phyloP scores from a whole-genome alignment of 2,888 invertebrate genomes.

The Corbicula japonica region DNA sequence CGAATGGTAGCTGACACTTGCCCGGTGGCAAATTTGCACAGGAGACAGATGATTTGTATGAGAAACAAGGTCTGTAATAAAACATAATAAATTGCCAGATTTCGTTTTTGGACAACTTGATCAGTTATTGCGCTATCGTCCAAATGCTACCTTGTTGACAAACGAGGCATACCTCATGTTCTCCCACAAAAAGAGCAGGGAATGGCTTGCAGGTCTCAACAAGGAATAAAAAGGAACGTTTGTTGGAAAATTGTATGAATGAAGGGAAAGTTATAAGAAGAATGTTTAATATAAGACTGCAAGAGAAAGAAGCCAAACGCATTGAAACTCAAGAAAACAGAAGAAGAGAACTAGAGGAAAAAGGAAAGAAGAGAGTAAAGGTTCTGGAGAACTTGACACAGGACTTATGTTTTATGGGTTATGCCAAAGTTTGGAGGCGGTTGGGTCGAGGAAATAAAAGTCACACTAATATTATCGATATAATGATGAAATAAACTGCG shows the following conservation, averaged over 20 bases:
- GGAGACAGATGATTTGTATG: constrained; percentile 8
- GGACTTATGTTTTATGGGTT: constrained; percentile 57
- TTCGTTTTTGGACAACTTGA: constrained; percentile 56
- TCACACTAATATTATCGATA: too few relatives aligned
- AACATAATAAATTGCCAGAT: constrained; percentile 58
- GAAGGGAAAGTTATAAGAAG: constrained; percentile 39
- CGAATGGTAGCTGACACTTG: constrained; percentile 48
- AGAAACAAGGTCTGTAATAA: constrained; percentile 46
- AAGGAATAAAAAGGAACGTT: constrained; percentile 26
- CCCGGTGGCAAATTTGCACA: constrained; percentile 47
- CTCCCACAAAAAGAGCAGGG: constrained; percentile 50
- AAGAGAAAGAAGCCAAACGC: constrained; percentile 45
- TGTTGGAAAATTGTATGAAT: constrained; percentile 39
- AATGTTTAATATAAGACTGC: constrained; percentile 41
- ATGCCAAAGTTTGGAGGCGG: constrained; percentile 45
- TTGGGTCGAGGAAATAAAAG: too few relatives aligned
- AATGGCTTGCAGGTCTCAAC: constrained; percentile 37
- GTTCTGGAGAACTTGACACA: constrained; percentile 44
- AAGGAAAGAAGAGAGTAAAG: constrained; percentile 39
- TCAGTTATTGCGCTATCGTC: constrained; percentile 46
- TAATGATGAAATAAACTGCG: too few relatives aligned
- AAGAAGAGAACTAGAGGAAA: constrained; percentile 25
- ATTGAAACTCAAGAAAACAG: constrained; percentile 32
- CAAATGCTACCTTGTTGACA: constrained; percentile 46
- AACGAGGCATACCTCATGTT: constrained; percentile 54